A percentile compares a stretch with the other conserved stretches of the same genome.
Conservation (phyloP, 2,888 invertebrate species). For the Eremobia ochroleuca region DNA sequence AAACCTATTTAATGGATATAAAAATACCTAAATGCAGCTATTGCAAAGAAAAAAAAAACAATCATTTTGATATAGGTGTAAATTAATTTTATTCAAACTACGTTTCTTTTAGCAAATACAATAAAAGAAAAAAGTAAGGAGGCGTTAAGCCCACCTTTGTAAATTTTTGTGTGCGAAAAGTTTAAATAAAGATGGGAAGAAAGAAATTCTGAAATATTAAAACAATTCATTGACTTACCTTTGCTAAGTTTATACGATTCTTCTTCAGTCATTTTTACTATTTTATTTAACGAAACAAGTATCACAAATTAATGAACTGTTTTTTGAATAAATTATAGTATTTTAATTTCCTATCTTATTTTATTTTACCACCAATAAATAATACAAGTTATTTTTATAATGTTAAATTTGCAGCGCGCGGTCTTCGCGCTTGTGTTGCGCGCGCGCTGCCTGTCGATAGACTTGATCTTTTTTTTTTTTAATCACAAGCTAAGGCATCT, state of each 20-base stretch:
- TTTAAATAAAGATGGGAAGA: not conserved
- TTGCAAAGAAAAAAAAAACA: not conserved
- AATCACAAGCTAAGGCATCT: slow-evolving; percentile 27
- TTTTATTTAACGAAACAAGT: not conserved
- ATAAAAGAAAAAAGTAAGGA: too few species aligned
- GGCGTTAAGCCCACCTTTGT: too few species aligned
- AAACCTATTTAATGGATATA: not conserved
- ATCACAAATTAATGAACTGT: slow-evolving; percentile 23
- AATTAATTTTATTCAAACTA: not conserved
- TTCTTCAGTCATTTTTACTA: slow-evolving; percentile 46
- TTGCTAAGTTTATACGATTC: slow-evolving; percentile 36
- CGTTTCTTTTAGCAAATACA: not conserved
- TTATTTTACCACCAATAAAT: slow-evolving; percentile 14
- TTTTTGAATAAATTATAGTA: not conserved
- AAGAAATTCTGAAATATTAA: not conserved
- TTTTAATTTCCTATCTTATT: not conserved
- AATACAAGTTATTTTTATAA: not conserved
- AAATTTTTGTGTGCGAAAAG: too few species aligned
- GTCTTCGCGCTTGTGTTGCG: slow-evolving; percentile 47
- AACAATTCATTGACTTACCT: slow-evolving; percentile 34
- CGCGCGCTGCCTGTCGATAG: slow-evolving; percentile 54
- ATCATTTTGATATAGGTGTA: too few species aligned
- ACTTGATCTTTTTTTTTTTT: slow-evolving; percentile 73
- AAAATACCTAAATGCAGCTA: too few species aligned
- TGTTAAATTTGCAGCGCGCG: slow-evolving; percentile 28